Conservation (phyloP, 2,888 invertebrate species). For the Papilio demoleus region DNA sequence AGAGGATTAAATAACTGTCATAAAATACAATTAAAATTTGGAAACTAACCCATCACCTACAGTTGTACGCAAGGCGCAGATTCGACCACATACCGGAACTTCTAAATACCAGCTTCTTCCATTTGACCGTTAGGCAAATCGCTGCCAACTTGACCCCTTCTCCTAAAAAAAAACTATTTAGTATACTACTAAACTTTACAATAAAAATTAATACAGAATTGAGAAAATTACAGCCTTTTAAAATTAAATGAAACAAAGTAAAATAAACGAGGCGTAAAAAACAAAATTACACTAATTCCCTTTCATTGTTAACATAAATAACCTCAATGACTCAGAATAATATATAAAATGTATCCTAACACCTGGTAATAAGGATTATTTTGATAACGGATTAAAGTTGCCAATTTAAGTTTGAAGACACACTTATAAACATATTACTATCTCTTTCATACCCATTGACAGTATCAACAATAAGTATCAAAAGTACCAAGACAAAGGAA, state of each 20-base stretch:
- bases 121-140: no score
- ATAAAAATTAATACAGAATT: not conserved
- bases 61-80: no score
- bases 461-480: not conserved
- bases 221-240: no score
- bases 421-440: not conserved
- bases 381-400: conserved; percentile 25
- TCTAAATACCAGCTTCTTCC: no score
- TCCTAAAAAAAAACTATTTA: no score
- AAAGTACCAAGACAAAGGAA: not conserved
- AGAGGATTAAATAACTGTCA: no score
- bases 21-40: no score
- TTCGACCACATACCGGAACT: no score
- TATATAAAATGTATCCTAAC: conserved; percentile 42
- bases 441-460: not conserved
- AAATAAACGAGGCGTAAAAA: conserved; percentile 30
- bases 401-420: not conserved
- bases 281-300: conserved; percentile 27
- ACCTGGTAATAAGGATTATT: conserved; percentile 36
- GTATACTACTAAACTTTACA: no score
- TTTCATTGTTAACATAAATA: conserved; percentile 35
- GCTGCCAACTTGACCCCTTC: no score
- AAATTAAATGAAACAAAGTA: not conserved
- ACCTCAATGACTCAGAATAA: conserved; percentile 41
- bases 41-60: no score